Conservation (phyloP, 2,113 vertebrate species). For the Okapia johnstoni region DNA sequence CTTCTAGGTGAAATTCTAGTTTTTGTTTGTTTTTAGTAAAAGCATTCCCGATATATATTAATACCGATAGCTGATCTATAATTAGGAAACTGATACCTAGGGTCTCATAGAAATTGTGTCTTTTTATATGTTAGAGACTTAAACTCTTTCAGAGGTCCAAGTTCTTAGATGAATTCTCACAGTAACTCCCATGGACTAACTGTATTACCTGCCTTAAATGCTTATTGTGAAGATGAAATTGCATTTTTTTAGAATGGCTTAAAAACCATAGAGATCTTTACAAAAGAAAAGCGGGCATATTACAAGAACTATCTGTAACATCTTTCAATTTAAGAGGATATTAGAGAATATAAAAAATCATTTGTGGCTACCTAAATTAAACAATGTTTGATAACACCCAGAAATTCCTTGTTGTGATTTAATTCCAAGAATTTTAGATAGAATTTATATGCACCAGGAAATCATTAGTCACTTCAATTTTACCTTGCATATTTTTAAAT, state of each 20-base stretch:
- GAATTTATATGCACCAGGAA: background rate
- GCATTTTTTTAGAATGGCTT: background rate
- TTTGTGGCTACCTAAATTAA: background rate
- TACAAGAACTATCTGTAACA: background rate
- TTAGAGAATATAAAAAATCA: background rate
- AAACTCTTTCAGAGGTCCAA: background rate
- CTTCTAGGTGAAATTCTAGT: background rate
- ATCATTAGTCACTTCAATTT: background rate
- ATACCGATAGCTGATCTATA: background rate
- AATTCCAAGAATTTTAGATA: background rate
- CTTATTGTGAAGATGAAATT: background rate
- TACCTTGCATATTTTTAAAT: background rate
- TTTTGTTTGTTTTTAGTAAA: background rate
- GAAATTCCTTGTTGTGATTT: background rate
- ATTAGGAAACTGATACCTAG: background rate
- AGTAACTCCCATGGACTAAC: background rate
- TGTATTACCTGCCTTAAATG: background rate
- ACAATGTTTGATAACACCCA: background rate
- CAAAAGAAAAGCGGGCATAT: background rate
- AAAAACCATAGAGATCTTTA: background rate
- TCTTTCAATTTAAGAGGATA: background rate
- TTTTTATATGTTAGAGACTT: background rate
- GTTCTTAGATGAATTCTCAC: background rate
- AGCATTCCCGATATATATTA: background rate
- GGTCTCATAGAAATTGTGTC: background rate